Base-by-base conservation (phyloP, 2,113 vertebrate genomes). In the Sceloporus tristichus region DNA sequence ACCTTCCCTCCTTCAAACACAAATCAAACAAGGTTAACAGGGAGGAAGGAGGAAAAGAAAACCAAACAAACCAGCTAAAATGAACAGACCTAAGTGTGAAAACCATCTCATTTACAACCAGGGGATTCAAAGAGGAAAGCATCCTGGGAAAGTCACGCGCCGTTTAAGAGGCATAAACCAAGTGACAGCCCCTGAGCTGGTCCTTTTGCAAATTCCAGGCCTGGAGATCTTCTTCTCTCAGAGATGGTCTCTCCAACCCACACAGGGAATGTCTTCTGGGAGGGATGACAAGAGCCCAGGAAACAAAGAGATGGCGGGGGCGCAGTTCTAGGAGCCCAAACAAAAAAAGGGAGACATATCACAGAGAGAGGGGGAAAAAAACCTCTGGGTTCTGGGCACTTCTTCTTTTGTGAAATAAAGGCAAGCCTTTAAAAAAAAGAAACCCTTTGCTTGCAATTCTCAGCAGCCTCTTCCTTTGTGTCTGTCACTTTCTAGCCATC, bases 11-110 rank as follows among this genome's bases (percentile, higher is more conserved):
- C 19, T 2, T 73, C 59, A 6, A 83, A 40, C 25, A 62, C 34
- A 71, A 88, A 79, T 62, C n/a, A 38, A 80, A 78, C 73, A 59
- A 62, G 13, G 65, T 27, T 42, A 71, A 48, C 9, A 75, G 66
- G 68, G 11, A 48, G 53, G 40, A 71, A n/a, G 34, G 59, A 38
- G 23, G 42, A 74, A 25, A 19, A 18, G 87, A 70, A 88, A 88
- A 68, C 62, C 73, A 85, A 86, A 54, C 56, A 81, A 70, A 53
- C 62, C 53, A 77, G 27, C 56, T 29, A 27, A 74, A 38, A 14
- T 71, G 59, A 79, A 79, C 38, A 77, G 74, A n/a, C 71, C 25
- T 23, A 86, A 77, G 87, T 84, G 87, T 59, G 79, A 89, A 86
- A 66, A 9, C 54, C 71, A 71, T 81, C 53, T 68, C 23, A 71